Percentiles rank a stretch among this genome's conserved stretches.
Conservation (phyloP, 2,797 vertebrate genomes). For the Capromys pilorides region DNA sequence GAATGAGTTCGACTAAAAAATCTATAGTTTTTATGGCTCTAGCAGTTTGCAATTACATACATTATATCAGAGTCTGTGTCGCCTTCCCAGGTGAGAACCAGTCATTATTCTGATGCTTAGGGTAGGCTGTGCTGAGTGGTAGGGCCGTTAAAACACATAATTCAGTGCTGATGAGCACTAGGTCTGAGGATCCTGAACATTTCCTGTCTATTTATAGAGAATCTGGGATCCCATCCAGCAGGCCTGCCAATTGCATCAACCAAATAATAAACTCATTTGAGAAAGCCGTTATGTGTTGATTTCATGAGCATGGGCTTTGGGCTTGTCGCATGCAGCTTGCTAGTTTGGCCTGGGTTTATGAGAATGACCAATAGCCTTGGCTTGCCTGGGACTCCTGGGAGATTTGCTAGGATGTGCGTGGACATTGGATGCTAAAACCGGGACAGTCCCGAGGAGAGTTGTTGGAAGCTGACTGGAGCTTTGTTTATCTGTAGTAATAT, state of each 20-base stretch:
- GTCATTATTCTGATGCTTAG: background rate
- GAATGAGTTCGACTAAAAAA: too few species aligned
- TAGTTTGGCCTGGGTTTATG: background rate
- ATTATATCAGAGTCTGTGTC: fast-evolving
- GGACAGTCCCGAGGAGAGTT: background rate
- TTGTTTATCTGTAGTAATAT: background rate
- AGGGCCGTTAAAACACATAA: background rate
- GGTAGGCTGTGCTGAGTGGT: background rate
- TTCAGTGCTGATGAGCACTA: background rate
- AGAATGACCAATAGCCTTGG: too few species aligned
- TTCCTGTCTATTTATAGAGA: slow-evolving; percentile 72
- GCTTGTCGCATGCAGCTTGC: background rate
- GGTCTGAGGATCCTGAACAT: slow-evolving; percentile 57
- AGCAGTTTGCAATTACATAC: background rate
- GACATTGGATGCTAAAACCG: background rate
- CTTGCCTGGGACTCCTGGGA: background rate
- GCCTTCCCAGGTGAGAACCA: background rate
- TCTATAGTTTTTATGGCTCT: background rate
- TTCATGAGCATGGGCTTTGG: background rate
- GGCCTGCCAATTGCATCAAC: slow-evolving; percentile 38
- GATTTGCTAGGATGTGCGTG: background rate
- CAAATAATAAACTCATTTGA: slow-evolving; percentile 45
- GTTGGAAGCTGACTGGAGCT: background rate
- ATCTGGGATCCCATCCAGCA: slow-evolving; percentile 71
- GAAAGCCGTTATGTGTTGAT: background rate